Evolutionary conservation across 2,888 invertebrate genomes (phyloP).

Genomic region (Troides helena): DNA sequence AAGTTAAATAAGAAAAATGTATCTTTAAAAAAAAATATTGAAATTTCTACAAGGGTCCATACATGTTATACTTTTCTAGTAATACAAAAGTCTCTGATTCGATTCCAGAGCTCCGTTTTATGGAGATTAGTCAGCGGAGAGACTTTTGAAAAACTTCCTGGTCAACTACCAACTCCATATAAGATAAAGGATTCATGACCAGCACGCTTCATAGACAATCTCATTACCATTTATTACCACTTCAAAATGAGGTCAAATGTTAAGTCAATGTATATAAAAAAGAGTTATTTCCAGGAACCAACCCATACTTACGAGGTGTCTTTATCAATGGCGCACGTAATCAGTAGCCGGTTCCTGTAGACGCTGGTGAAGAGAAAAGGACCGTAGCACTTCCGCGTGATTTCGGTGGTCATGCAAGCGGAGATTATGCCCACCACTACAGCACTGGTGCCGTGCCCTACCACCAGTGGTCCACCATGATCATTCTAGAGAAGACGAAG

Average conservation of each 20-base stretch:
- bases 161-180: too few species aligned
- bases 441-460: constrained; percentile 55
- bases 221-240: too few species aligned
- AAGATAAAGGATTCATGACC: too few species aligned
- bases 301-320: constrained; percentile 47
- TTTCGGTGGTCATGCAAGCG: constrained; percentile 54
- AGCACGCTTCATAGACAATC: too few species aligned
- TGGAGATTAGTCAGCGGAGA: too few species aligned
- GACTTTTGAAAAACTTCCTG: too few species aligned
- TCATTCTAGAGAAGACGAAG: constrained; percentile 54
- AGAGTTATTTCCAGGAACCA: not conserved
- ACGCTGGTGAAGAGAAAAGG: constrained; percentile 69
- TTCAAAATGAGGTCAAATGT: too few species aligned
- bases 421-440: constrained; percentile 62
- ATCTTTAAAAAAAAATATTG: not conserved
- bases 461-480: constrained; percentile 66
- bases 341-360: constrained; percentile 53
- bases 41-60: too few species aligned
- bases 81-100: too few species aligned
- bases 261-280: too few species aligned
- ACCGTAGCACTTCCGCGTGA: constrained; percentile 57
- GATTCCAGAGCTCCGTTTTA: too few species aligned
- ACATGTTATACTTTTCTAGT: too few species aligned
- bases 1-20: not conserved
- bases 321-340: constrained; percentile 63